phyloP scores from a whole-genome alignment of 2,113 vertebrate species.

The Nibea albiflora region DNA sequence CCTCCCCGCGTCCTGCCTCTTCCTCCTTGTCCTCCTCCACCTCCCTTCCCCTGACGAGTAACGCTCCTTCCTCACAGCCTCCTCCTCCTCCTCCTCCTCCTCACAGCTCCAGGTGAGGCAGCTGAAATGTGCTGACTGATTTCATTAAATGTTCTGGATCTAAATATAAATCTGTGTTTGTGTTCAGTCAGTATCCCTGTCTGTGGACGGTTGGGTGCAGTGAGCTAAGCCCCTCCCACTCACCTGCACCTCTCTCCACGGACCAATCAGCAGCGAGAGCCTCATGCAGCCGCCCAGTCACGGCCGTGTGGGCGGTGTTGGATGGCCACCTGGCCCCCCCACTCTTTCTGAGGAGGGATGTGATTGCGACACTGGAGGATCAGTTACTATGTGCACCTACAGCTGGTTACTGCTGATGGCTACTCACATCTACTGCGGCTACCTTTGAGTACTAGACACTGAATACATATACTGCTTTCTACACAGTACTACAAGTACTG shows the following conservation, averaged over 20 bases:
- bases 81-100: slow-evolving; percentile 52
- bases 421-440: too few species aligned
- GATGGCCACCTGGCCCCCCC: slow-evolving; percentile 87
- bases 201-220: slow-evolving; percentile 91
- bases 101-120: slow-evolving; percentile 84
- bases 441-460: too few species aligned
- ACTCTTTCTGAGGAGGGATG: slow-evolving; percentile 83
- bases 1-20: slow-evolving; percentile 74
- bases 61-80: slow-evolving; percentile 68
- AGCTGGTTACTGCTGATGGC: too few species aligned
- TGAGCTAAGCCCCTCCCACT: slow-evolving; percentile 82
- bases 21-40: slow-evolving; percentile 81
- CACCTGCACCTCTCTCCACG: slow-evolving; percentile 77
- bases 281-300: slow-evolving; percentile 82
- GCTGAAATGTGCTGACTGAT: not conserved
- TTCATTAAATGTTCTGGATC: not conserved
- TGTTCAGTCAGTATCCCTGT: slow-evolving; percentile 90
- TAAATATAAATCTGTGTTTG: not conserved
- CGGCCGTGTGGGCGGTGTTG: slow-evolving; percentile 77
- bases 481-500: too few species aligned
- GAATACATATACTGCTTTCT: not conserved
- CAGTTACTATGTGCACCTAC: too few species aligned
- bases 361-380: slow-evolving; percentile 17
- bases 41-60: slow-evolving; percentile 82
- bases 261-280: slow-evolving; percentile 81